Evolutionary conservation across 2,797 vertebrate species (phyloP).

Genomic region (Mionectes olivaceus): DNA sequence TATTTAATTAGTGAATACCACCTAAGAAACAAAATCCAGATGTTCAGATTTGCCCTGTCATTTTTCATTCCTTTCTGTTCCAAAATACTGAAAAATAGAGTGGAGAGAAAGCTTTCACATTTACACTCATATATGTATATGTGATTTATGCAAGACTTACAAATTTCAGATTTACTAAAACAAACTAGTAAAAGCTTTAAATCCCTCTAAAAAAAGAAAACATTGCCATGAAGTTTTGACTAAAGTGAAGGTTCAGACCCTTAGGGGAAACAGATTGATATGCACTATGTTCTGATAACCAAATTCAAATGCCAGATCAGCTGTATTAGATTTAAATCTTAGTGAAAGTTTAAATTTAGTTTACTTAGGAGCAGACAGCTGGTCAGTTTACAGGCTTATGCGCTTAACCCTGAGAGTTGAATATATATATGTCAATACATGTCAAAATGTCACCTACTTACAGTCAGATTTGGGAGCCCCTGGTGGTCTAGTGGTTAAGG

Average conservation of each 20-base stretch:
- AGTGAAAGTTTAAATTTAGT: background rate
- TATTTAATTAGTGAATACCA: background rate
- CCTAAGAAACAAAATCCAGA: background rate
- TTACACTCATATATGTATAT: fast-evolving
- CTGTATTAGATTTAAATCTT: background rate
- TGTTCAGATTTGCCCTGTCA: background rate
- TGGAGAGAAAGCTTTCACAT: background rate
- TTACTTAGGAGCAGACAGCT: background rate
- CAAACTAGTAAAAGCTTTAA: background rate
- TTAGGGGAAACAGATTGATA: background rate
- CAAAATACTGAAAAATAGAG: background rate
- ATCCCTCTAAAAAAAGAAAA: background rate
- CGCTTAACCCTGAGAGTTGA: background rate
- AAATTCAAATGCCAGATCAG: background rate
- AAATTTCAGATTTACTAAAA: background rate
- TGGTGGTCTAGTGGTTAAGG: no score
- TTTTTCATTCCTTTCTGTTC: background rate
- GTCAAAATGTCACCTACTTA: background rate
- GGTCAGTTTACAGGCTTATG: background rate
- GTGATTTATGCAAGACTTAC: background rate
- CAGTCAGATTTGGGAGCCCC: background rate
- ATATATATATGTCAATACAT: background rate
- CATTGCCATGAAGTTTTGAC: background rate
- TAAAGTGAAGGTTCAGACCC: background rate
- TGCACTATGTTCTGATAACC: background rate